phyloP scores from a whole-genome alignment of 2,888 invertebrate genomes.

The Chloroclysta siterata region DNA sequence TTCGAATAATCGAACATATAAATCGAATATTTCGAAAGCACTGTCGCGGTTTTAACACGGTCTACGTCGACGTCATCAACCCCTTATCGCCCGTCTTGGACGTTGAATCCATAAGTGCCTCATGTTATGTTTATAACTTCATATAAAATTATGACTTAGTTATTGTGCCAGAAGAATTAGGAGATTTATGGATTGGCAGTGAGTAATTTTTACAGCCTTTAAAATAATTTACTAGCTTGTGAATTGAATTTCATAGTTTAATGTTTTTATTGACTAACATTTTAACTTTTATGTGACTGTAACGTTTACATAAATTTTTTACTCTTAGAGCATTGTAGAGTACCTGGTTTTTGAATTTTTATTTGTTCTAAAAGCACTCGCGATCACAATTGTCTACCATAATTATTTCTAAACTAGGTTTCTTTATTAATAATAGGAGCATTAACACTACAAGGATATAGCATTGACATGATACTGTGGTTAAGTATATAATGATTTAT shows the following conservation, averaged over 20 bases:
- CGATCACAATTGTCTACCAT: neutral
- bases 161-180: conserved; percentile 67
- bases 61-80: conserved; percentile 22
- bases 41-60: conserved; percentile 24
- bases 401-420: neutral
- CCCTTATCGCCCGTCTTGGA: conserved; percentile 61
- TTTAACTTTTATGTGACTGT: conserved; percentile 17
- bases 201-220: conserved; percentile 64
- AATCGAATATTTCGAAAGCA: conserved; percentile 53
- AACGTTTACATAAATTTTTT: conserved; percentile 16
- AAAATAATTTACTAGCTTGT: conserved; percentile 42
- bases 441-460: conserved; percentile 12
- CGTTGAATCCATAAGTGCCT: conserved; percentile 66
- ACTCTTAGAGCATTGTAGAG: neutral
- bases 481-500: conserved; percentile 33
- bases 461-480: conserved; percentile 6
- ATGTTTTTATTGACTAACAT: conserved; percentile 34
- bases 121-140: conserved; percentile 68
- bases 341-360: neutral
- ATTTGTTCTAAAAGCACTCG: neutral
- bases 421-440: conserved; percentile 2
- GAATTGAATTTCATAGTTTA: conserved; percentile 36
- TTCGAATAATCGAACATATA: conserved; percentile 55
- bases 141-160: conserved; percentile 68
- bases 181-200: conserved; percentile 70